Evolutionary conservation across 2,888 invertebrate genomes (phyloP), one percentile per base, ranked within the genome.

Genomic region (Apodemia zela): DNA sequence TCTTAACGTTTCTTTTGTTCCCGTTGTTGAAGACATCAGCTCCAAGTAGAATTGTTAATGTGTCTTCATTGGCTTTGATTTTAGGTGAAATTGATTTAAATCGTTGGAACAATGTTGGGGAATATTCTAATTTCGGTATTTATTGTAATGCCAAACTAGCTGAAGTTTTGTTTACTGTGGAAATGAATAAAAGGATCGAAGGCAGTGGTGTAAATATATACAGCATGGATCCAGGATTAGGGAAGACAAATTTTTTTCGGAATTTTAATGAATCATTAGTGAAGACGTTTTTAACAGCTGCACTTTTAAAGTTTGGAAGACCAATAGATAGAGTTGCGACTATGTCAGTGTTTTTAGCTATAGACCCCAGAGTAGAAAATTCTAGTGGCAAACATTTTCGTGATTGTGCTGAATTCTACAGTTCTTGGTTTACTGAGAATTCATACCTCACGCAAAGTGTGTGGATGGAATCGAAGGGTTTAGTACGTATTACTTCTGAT

Each of bases 191-290:
- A 59, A 72, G 81, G 60, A 74, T 80, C 2, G 69, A 62, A 61
- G 79, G 76, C 0, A 78, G 94, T 35, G 94, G 94, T 13, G 94
- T 97, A 0, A 95, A 94, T 0, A 95, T 94, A 0, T 97, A 96
- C 79, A 97, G 95, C 72, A 90, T 97, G 74, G 97, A 97, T 87
- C 97, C 97, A 0, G 97, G 97, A 8, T 92, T 96, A 84, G 94
- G 95, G 59, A 95, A 95, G 76, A 94, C 95, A 0, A 94, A 95
- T 35, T 96, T 97, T 63, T 96, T 96, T 93, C 93, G 95, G 60
- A 94, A 84, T 66, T 74, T 72, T 2, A 74, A 78, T 0, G 77
- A 70, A 54, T 68, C 72, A 0, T 59, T 69, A 5, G 67, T 78
- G 59, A 78, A 72, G 61, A 70, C 65, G 7, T 51, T 76, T 4